Conservation (phyloP, 2,797 vertebrate species). For the Nothura maculosa region DNA sequence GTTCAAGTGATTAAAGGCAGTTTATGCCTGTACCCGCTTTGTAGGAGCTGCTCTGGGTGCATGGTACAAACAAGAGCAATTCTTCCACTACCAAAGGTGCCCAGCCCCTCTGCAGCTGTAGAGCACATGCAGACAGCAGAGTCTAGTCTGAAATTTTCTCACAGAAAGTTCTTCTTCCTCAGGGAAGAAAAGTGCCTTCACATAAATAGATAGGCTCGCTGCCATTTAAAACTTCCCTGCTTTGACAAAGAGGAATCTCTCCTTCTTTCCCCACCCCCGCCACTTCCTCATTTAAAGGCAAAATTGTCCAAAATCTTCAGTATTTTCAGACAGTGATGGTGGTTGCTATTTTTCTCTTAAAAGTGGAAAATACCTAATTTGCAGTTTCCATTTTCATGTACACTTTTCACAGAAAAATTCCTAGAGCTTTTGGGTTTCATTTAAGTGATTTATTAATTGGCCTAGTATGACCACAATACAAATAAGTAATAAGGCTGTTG, state of each 20-base stretch:
- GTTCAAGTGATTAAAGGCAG: neutral
- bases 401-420: neutral
- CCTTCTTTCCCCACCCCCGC: too few species aligned
- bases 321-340: neutral
- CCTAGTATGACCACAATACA: neutral
- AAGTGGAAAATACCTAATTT: neutral
- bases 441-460: neutral
- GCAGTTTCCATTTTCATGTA: neutral
- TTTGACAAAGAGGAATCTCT: neutral
- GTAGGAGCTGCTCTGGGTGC: neutral
- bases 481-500: neutral
- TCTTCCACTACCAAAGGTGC: neutral
- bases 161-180: neutral
- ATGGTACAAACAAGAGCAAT: neutral
- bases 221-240: neutral
- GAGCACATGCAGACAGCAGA: neutral
- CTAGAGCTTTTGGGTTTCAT: neutral
- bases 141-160: neutral
- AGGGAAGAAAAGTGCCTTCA: neutral
- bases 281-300: neutral
- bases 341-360: neutral
- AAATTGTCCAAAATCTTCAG: neutral
- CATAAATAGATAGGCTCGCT: neutral
- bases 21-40: neutral
- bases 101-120: neutral